Conservation (phyloP, 2,888 invertebrate species). For the Andrena trimmerana region DNA sequence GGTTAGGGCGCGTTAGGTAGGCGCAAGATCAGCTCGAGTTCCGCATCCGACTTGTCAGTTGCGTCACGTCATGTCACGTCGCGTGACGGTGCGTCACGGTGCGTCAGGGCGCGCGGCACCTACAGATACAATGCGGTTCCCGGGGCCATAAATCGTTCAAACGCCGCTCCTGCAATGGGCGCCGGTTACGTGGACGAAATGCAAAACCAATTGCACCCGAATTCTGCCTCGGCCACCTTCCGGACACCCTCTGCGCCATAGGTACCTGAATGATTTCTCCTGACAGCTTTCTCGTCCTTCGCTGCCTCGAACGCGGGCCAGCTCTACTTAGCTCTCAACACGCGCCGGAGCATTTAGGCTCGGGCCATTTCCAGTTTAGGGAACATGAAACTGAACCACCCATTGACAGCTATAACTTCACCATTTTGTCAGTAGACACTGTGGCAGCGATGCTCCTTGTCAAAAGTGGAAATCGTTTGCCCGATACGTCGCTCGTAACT, state of each 20-base stretch:
- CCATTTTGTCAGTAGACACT: too few species aligned
- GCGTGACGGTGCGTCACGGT: constrained; percentile 75
- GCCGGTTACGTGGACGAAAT: constrained; percentile 63
- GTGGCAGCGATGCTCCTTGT: too few species aligned
- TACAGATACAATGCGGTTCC: constrained; percentile 78
- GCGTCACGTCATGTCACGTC: constrained; percentile 78
- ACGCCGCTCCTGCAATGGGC: constrained; percentile 65
- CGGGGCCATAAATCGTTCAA: constrained; percentile 80
- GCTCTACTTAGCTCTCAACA: not conserved
- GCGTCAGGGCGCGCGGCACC: constrained; percentile 72
- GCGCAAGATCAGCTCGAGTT: constrained; percentile 44
- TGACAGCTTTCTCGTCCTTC: constrained; percentile 38
- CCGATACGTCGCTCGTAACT: not conserved
- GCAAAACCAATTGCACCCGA: constrained; percentile 61
- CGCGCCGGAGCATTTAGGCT: constrained; percentile 15
- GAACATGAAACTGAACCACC: not conserved
- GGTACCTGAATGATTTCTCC: constrained; percentile 45
- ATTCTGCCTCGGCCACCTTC: constrained; percentile 38
- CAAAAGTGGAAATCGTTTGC: too few species aligned
- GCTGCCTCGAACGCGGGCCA: not conserved
- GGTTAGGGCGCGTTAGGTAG: constrained; percentile 44
- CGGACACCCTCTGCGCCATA: constrained; percentile 32
- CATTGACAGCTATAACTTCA: not conserved
- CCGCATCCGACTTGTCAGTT: constrained; percentile 68
- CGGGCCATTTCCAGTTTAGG: not conserved